Evolutionary conservation across 1,140 invertebrate genomes (phyloP), one percentile per base, ranked within the genome.

Genomic region (Planococcus citri): DNA sequence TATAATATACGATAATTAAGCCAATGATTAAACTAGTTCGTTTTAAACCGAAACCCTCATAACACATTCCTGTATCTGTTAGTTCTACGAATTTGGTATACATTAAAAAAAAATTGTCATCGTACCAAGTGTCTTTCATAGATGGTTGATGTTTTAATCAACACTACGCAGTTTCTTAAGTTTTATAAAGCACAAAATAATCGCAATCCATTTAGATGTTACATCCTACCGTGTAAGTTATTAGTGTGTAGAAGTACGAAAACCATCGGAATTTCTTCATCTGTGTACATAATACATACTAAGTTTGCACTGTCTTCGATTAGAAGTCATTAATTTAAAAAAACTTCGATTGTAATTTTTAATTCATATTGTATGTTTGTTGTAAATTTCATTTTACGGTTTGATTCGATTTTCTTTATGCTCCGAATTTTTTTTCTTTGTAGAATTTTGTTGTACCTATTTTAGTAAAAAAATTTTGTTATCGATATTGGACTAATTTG

Each of bases 11-110:
- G 29, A 33, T 33, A 33, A 33, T 6, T 6, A 6, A 33, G 12
- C 12, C 29, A 12, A 33, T 33, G 4, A 3, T 33, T 33, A 33
- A 33, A 3, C 29, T 33, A 33, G 4, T 33, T 33, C 12, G n/a
- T 51, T 51, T n/a, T 51, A 51, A 9, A 51, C 6, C 17, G 17
- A 51, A 51, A 51, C 41, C 41, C 41, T 51, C 29, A 51, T n/a
- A 37, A 51, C 41, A 51, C 41, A 51, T 51, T 51, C 41, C 41
- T 51, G 41, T 51, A 51, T 51, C 41, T 51, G 41, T 51, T 51
- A 51, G 17, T n/a, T n/a, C n/a, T 51, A n/a, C 6, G 17, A 51
- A 51, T 51, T 51, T 51, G 41, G 41, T 51, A 51, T 51, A 51
- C 6, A 51, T 51, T 51, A n/a, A n/a, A n/a, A n/a, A n/a, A 51